Percentiles rank a stretch among this genome's conserved stretches.
phyloP scores from a whole-genome alignment of 2,888 invertebrate species.

The Tanypteryx hageni region DNA sequence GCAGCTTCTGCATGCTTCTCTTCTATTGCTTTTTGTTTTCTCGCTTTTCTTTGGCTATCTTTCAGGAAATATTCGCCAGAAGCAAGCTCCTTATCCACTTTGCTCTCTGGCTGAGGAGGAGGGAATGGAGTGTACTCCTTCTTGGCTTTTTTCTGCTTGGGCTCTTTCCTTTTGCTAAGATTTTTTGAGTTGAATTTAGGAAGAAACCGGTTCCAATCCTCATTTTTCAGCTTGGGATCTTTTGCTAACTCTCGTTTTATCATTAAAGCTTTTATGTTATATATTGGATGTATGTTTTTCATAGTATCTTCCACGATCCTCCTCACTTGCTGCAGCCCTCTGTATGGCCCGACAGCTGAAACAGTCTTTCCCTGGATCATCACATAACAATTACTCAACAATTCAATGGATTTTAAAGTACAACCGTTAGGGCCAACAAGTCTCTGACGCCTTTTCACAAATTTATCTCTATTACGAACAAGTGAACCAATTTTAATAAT shows the following conservation, averaged over 20 bases:
- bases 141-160: constrained; percentile 92
- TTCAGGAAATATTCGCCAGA: constrained; percentile 98
- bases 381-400: constrained; percentile 97
- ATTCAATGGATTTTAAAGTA: constrained; percentile 96
- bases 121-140: constrained; percentile 98
- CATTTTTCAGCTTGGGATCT: constrained; percentile 92
- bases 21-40: constrained; percentile 84
- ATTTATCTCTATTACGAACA: constrained; percentile 94
- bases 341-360: constrained; percentile 96
- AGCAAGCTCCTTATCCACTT: constrained; percentile 94
- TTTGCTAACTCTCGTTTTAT: constrained; percentile 96
- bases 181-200: constrained; percentile 96
- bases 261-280: constrained; percentile 98
- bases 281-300: constrained; percentile 99
- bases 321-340: constrained; percentile 90
- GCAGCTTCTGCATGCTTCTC: constrained; percentile 87
- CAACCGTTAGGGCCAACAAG: constrained; percentile 99
- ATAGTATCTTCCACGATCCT: constrained; percentile 97
- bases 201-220: constrained; percentile 97
- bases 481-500: constrained; percentile 97
- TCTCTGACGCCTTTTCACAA: constrained; percentile 95
- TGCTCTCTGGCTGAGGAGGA: constrained; percentile 94
- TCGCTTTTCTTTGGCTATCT: constrained; percentile 86
- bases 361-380: constrained; percentile 98
- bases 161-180: constrained; percentile 91